Evolutionary conservation across 2,113 vertebrate species (phyloP), one percentile per base, ranked within the genome.

Genomic region (Phrynosoma blainvillii): DNA sequence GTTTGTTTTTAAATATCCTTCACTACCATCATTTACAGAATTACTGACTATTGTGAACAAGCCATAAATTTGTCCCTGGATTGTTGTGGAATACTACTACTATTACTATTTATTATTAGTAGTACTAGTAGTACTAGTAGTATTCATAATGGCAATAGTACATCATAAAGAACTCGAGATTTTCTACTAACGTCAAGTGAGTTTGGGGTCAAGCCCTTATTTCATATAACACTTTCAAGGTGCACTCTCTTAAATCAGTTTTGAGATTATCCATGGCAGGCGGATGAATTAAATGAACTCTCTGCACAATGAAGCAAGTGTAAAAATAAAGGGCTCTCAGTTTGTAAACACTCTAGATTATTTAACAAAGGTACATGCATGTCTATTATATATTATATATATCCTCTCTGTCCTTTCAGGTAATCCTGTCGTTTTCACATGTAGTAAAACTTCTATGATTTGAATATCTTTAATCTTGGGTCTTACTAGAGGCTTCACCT

Each of bases 371-470:
- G 75, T 87, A n/a, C 82, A 89, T 76, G 82, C 88, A 90, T 84
- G 86, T 90, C 84, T 80, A 80, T 66, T 79, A 92, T 82, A 88
- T 88, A 88, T 36, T 82, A 88, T 88, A 88, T 88, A 90, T 94
- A 91, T 87, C 93, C 91, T 92, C 91, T 94, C 90, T 90, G 88
- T 90, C 86, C 90, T 94, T 82, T 88, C 81, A 77, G 90, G 70
- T 88, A 82, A 84, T 88, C n/a, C 47, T 70, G 27, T 30, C n/a
- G 6, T 88, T 27, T 70, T 70, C n/a, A 70, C 62, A 54, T 84
- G 25, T n/a, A 84, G 11, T 18, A 84, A 83, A 77, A 56, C 56
- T 8, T 84, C 47, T 84, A 56, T 54, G 77, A 68, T 82, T 4
- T 88, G 62, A 10, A 83, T 59, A 87, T 82, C 30, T 66, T 76